Evolutionary conservation across 2,113 vertebrate species (phyloP).

Genomic region (Jaculus jaculus): DNA sequence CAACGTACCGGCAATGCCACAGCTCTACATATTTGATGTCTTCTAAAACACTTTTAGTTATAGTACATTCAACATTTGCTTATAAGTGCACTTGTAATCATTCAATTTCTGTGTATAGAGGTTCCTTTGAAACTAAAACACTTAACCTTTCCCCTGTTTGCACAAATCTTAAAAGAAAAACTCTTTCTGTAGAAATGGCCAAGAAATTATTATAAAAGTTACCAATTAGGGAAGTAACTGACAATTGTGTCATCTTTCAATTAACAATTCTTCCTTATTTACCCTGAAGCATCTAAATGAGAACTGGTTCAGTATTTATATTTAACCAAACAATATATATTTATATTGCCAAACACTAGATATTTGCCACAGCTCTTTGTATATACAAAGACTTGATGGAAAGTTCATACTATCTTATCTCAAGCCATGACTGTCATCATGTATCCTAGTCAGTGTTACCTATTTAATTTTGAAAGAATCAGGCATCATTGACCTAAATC

Average conservation of each 20-base stretch:
- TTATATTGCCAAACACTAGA: not conserved
- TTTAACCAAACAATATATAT: not conserved
- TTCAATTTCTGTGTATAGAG: not conserved
- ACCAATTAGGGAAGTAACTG: not conserved
- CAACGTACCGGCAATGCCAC: not conserved
- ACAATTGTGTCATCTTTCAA: not conserved
- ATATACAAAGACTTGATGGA: not conserved
- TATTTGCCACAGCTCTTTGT: not conserved
- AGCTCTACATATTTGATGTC: not conserved
- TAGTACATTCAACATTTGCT: not conserved
- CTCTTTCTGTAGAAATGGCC: not conserved
- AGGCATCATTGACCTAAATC: not conserved
- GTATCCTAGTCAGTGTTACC: not conserved
- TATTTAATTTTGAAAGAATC: not conserved
- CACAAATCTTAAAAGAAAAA: not conserved
- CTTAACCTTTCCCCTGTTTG: not conserved
- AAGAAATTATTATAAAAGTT: not conserved
- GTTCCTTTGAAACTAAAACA: not conserved
- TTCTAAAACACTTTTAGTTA: not conserved
- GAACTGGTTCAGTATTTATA: constrained; percentile 4
- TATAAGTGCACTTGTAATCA: not conserved
- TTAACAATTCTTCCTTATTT: not conserved
- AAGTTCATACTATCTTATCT: not conserved
- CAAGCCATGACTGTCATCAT: not conserved
- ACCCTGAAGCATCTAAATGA: constrained; percentile 14